Base-by-base conservation (phyloP, 2,888 invertebrate genomes). In the Oegoconia quadripuncta region DNA sequence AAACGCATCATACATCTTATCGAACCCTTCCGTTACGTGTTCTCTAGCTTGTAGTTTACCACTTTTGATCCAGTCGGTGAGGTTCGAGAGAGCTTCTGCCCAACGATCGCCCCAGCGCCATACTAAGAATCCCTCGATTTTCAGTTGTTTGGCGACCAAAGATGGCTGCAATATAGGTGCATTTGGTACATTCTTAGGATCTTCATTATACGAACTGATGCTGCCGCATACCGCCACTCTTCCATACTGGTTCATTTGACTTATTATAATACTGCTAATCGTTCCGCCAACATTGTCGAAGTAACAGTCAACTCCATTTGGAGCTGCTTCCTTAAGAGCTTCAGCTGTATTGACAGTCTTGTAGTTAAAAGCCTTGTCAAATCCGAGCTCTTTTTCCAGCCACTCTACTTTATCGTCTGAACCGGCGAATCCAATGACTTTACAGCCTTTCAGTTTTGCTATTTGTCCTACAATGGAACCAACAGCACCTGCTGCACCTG, bases 201-300 rank as follows among this genome's bases (percentile, higher is more conserved):
- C 37, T 13, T 68, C 74, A 42, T 82, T 81, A 44, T 82, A 82
- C 0, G 67, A 31, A 29, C 78, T 75, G 18, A 79, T 81, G 20
- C 68, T 61, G 0, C 82, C 82, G 40, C 78, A 77, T 3, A 65
- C 59, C 0, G 68, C 39, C 2, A 70, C 59, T 42, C 72, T 52
- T 4, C 72, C 71, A 11, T 22, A 40, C 3, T 44, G 30, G 44
- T 89, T 91, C 92, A 93, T 92, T 47, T 90, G 89, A 23, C 72
- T 72, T 1, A 92, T 76, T 2, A 92, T 88, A 0, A 68, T 68
- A 33, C 86, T 88, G 36, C 91, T 90, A 13, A 92, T 81, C 42
- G 90, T 89, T 2, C 93, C 92, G n/a, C 92, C 93, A 5, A 93
- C 94, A 65, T 93, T 94, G 62, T 94, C 94, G 61, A 93, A 94